Percentiles rank a stretch among this genome's conserved stretches.
Conservation (phyloP, 2,113 vertebrate genomes). For the Malurus melanocephalus region DNA sequence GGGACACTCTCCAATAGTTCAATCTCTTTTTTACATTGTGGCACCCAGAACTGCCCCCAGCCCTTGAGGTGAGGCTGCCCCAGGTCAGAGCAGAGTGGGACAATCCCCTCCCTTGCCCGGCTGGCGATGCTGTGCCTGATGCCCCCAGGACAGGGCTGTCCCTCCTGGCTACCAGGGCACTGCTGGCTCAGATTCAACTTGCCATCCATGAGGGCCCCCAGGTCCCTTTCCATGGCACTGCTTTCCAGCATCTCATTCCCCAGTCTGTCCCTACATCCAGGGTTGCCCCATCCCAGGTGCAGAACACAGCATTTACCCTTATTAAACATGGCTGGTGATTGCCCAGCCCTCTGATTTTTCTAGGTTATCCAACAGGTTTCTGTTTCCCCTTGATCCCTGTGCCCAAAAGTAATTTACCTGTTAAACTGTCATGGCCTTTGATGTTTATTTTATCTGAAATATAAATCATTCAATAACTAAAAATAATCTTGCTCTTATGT, state of each 20-base stretch:
- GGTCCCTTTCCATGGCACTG: rapidly evolving
- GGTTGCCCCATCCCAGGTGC: background rate
- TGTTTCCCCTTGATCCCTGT: background rate
- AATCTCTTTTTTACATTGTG: background rate
- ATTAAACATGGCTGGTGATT: no score
- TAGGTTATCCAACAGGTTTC: background rate
- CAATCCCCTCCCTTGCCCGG: rapidly evolving
- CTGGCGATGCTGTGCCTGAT: background rate
- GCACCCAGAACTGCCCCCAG: rapidly evolving
- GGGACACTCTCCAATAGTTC: rapidly evolving
- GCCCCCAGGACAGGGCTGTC: rapidly evolving
- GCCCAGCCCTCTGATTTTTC: background rate
- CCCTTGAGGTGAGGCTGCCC: rapidly evolving
- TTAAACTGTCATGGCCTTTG: background rate
- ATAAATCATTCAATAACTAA: background rate
- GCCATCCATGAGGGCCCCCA: rapidly evolving
- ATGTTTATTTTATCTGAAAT: background rate
- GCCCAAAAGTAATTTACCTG: background rate
- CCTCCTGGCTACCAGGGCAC: background rate
- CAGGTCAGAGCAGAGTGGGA: rapidly evolving
- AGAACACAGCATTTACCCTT: background rate
- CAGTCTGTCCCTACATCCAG: background rate
- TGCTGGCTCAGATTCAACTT: rapidly evolving
- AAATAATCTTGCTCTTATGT: background rate
- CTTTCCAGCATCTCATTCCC: background rate